These are phyloP conservation scores for Scomber colias DNA, from an alignment of 2,113 vertebrate genomes.

Conservation along the genomic window DNA sequence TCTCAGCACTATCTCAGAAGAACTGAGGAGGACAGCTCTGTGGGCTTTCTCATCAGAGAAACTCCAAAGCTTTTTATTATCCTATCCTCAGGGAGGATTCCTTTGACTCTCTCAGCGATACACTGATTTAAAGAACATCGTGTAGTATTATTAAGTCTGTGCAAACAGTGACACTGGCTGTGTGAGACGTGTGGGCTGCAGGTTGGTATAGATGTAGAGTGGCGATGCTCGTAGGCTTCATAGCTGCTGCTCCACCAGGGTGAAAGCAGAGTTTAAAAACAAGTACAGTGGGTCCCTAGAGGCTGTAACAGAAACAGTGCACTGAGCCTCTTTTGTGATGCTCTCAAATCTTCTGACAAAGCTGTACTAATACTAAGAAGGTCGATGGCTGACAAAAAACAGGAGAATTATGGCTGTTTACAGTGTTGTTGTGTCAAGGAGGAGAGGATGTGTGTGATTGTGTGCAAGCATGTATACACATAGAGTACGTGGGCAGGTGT, in stretches of 20 bases:
- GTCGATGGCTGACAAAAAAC: conserved; percentile 20
- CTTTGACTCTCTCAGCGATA: conserved; percentile 26
- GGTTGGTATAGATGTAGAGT: conserved; percentile 1
- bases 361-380: conserved; percentile 58
- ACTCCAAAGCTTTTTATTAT: conserved; percentile 32
- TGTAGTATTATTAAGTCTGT: conserved; percentile 22
- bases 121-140: not conserved
- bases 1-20: conserved; percentile 46
- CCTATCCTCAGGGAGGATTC: conserved; percentile 21
- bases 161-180: conserved; percentile 17
- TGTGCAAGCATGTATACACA: not conserved
- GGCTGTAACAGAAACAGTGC: conserved; percentile 17
- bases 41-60: conserved; percentile 34
- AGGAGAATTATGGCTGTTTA: conserved; percentile 23
- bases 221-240: not conserved
- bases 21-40: conserved; percentile 11
- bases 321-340: conserved; percentile 50
- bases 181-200: conserved; percentile 11
- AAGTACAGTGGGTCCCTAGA: not conserved
- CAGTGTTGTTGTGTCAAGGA: not conserved
- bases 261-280: conserved; percentile 26
- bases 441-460: not conserved
- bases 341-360: conserved; percentile 53
- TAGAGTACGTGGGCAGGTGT: not conserved
- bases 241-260: conserved; percentile 5